Evolutionary conservation across 1,140 invertebrate species (phyloP), one percentile per base, ranked within the genome.

Genomic region (Homalodisca vitripennis): DNA sequence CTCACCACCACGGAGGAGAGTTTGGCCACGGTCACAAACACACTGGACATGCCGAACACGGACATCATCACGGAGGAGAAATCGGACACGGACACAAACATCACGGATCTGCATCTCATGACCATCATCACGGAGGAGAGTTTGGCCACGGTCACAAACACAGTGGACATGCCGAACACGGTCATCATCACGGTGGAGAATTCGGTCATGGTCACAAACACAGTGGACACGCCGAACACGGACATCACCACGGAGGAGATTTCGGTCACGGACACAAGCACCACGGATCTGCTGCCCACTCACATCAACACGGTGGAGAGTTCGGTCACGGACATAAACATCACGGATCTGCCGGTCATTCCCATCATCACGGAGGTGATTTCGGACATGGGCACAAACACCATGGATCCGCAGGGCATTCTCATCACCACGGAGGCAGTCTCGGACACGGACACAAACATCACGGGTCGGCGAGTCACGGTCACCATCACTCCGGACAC

Each of bases 41-140:
- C 34, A 22, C 30, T 6, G 68, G 68, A 29, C 57, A 63, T 46
- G 68, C 68, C 30, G 55, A 69, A 48, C 68, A 69, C 47, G 68
- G 68, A 1, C 68, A 69, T 32, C 34, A 69, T 22, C 68, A 69
- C 24, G 26, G 41, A 2, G 68, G 68, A 10, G 55, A 69, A 22
- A 34, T 62, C 24, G 68, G 57, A 26, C 68, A 69, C 47, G 68
- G 68, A 26, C 68, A 69, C 34, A 69, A 69, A 29, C 68, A 69
- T 51, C 57, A 63, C 24, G 68, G 68, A 29, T 60, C 63, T 26
- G 68, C 68, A 32, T 57, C 63, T n/a, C 68, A 69, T 34, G 57
- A 32, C 27, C 68, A 69, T 31, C 55, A 69, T 29, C 68, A 69
- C 46, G 29, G 32, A 12, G 68, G 68, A 48, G 34, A 64, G 2